Evolutionary conservation across 1,140 invertebrate genomes (phyloP), one percentile per base, ranked within the genome.

Genomic region (Trigoniulus corallinus): DNA sequence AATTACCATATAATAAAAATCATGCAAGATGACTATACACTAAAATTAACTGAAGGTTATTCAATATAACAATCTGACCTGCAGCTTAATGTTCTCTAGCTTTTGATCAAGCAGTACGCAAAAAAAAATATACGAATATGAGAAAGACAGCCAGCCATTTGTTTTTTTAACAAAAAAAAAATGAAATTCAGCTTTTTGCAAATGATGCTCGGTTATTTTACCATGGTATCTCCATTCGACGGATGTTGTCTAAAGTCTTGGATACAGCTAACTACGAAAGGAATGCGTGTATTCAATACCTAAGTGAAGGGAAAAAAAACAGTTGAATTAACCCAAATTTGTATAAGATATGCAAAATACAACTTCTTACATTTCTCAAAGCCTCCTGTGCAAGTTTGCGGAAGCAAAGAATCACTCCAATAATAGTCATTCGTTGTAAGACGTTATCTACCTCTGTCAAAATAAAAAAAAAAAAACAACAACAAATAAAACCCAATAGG

Each of bases 331-430:
- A 40, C 15, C 12, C 20, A 22, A 42, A 29, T 22, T 41, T 10
- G 29, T 13, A 10, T 44, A 12, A 10, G n/a, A 7, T 10, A 23
- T 12, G 7, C 37, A 21, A 15, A 37, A 44, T 41, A 46, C 44
- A 27, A 44, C 4, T 24, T 61, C 67, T 63, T 59, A 94, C 92
- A 71, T 97, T 92, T 49, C 89, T 78, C 12, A 98, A 69, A 13
- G 93, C 89, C 49, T 88, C 84, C 64, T 98, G 93, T 1, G 91
- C 78, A 10, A 98, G 72, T 64, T 91, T 82, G 26, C 92, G 74
- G 67, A 98, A 99, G 57, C 91, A 88, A 54, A 98, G 69, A 54
- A 98, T 93, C 0, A 98, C 93, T 1, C 95, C 95, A 60, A 98
- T 88, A 55, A 98, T 97, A 12, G 91, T 96, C 79, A 98, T 94